These are phyloP conservation scores for Drosophila teissieri DNA, from an alignment of 1,140 invertebrate species.

Conservation along the genomic window DNA sequence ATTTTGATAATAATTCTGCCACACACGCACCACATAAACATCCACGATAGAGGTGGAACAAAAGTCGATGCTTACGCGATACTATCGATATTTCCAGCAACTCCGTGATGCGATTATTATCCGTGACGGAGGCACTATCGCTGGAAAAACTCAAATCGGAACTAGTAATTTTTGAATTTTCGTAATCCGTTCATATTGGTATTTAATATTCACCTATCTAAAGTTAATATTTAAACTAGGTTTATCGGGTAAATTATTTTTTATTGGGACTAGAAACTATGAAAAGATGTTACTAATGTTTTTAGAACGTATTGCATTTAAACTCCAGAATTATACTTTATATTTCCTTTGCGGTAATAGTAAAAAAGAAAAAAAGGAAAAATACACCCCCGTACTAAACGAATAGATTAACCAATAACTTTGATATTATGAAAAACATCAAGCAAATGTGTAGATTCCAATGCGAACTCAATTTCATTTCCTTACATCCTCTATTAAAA, in stretches of 20 bases:
- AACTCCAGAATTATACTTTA: too few relatives aligned
- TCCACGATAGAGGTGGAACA: constrained; percentile 9
- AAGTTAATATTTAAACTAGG: too few relatives aligned
- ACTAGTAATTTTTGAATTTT: neutral
- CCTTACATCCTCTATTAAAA: constrained; percentile 65
- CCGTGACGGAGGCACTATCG: neutral
- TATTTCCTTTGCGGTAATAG: too few relatives aligned
- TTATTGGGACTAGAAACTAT: neutral
- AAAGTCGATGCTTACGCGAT: neutral
- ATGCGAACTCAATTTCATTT: constrained; percentile 23
- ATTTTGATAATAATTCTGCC: constrained; percentile 64
- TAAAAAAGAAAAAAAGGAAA: too few relatives aligned
- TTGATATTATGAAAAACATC: neutral
- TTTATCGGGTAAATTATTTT: neutral
- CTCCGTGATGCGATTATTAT: neutral
- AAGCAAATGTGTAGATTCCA: neutral
- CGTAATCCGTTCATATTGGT: neutral
- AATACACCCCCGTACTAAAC: neutral
- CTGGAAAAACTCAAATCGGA: neutral
- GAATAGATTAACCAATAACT: neutral
- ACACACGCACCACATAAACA: constrained; percentile 61
- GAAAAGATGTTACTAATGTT: too few relatives aligned
- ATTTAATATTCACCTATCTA: too few relatives aligned
- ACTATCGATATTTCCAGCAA: constrained; percentile 10
- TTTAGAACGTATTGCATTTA: too few relatives aligned